phyloP scores from a whole-genome alignment of 2,113 vertebrate species.

The Apeltes quadracus region DNA sequence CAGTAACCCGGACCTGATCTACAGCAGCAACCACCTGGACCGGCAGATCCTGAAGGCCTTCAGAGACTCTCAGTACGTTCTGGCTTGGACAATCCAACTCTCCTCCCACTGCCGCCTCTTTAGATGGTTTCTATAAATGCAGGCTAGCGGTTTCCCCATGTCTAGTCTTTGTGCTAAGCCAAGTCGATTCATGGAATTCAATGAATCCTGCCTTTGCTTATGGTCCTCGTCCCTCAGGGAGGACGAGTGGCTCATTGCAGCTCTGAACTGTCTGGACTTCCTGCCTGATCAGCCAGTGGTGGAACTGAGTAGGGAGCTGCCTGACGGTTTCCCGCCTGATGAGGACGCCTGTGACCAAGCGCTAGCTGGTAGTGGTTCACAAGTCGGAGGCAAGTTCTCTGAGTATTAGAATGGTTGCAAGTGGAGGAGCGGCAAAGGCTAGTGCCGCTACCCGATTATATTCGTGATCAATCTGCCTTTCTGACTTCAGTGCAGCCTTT shows the following conservation, averaged over 20 bases:
- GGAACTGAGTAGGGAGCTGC: slow-evolving; percentile 89
- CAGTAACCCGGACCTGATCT: slow-evolving; percentile 75
- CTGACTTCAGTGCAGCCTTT: background rate
- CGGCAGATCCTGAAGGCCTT: slow-evolving; percentile 91
- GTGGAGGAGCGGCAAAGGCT: background rate
- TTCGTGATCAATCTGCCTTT: background rate
- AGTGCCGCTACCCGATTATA: background rate
- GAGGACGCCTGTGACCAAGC: slow-evolving; percentile 23
- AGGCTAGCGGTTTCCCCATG: no score
- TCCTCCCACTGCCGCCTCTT: background rate
- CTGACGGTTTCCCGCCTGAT: slow-evolving; percentile 79
- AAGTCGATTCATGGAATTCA: background rate
- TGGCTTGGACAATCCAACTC: background rate
- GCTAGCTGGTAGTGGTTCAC: background rate
- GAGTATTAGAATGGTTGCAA: background rate
- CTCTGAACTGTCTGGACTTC: slow-evolving; percentile 90
- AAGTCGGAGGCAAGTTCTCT: slow-evolving; percentile 23
- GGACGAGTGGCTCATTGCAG: slow-evolving; percentile 90
- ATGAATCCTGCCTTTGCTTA: background rate
- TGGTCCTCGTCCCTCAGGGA: slow-evolving; percentile 71
- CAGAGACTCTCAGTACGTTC: slow-evolving; percentile 87
- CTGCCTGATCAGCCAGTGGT: slow-evolving; percentile 90
- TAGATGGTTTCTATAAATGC: background rate
- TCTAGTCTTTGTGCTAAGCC: no score
- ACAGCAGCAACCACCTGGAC: slow-evolving; percentile 89